Conservation (phyloP, 2,888 invertebrate genomes). For the Eristalis tenax region DNA sequence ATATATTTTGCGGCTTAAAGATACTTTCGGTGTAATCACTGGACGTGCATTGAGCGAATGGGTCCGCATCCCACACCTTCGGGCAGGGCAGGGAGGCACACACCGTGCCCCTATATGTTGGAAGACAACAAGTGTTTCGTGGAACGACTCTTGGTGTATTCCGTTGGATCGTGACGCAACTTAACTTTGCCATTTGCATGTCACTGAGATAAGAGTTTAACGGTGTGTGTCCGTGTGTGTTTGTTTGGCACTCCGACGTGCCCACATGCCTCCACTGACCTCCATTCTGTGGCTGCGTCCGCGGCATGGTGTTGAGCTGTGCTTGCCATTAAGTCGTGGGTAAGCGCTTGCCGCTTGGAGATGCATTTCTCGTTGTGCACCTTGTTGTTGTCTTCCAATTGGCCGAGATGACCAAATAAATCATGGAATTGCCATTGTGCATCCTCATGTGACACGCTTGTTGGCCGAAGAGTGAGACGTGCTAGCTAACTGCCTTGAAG, state of each 20-base stretch:
- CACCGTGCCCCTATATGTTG: not conserved
- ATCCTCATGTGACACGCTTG: constrained; percentile 39
- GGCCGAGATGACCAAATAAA: constrained; percentile 59
- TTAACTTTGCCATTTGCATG: constrained; percentile 52
- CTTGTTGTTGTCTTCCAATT: constrained; percentile 31
- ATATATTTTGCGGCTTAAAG: constrained; percentile 28
- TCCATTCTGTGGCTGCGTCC: constrained; percentile 30
- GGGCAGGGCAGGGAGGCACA: not conserved
- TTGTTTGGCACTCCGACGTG: constrained; percentile 4
- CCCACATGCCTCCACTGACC: constrained; percentile 41
- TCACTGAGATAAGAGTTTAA: constrained; percentile 51
- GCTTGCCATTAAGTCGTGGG: constrained; percentile 36
- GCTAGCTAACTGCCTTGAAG: constrained; percentile 26
- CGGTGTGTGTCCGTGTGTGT: constrained; percentile 12
- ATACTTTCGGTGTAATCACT: not conserved
- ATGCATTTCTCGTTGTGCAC: constrained; percentile 21
- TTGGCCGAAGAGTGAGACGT: not conserved
- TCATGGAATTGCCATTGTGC: constrained; percentile 49
- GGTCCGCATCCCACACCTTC: constrained; percentile 4
- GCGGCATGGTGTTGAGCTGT: constrained; percentile 11
- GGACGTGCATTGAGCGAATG: not conserved
- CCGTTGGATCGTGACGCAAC: constrained; percentile 43
- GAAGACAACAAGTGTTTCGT: constrained; percentile 30
- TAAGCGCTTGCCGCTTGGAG: constrained; percentile 46
- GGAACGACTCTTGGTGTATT: constrained; percentile 1